These are phyloP conservation scores for Cynopterus sphinx DNA, from an alignment of 2,797 vertebrate genomes.

Conservation along the genomic window DNA sequence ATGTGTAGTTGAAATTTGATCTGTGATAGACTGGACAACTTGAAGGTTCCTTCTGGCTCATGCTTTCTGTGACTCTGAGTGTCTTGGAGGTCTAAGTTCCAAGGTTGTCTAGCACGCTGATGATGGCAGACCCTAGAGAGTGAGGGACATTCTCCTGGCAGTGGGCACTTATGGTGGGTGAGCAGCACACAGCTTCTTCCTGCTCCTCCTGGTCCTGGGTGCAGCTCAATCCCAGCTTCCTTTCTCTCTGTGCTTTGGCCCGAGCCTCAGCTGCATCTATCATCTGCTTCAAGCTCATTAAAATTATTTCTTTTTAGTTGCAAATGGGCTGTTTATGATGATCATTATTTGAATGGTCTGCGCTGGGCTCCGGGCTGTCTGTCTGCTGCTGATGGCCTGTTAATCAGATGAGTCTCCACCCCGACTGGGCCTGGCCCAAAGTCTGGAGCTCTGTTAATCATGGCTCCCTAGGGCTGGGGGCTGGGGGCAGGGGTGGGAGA, in stretches of 20 bases:
- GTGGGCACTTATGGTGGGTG: background rate
- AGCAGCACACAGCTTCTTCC: background rate
- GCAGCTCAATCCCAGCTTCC: background rate
- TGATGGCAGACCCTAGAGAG: background rate
- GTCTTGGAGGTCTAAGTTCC: background rate
- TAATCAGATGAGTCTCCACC: slow-evolving; percentile 73
- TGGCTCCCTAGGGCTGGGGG: background rate
- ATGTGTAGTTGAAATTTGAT: background rate
- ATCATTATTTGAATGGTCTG: slow-evolving; percentile 78
- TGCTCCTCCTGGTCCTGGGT: background rate
- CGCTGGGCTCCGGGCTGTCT: slow-evolving; percentile 78
- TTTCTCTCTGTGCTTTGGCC: slow-evolving; percentile 49
- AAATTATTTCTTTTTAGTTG: slow-evolving; percentile 82
- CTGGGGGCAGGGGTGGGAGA: background rate
- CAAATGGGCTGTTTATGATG: slow-evolving; percentile 78
- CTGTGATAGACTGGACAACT: background rate
- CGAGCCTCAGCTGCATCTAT: slow-evolving; percentile 75
- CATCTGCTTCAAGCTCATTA: slow-evolving; percentile 80
- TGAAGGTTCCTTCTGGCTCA: background rate
- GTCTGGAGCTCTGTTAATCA: slow-evolving; percentile 60
- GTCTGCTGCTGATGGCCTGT: slow-evolving; percentile 76
- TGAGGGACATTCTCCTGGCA: background rate
- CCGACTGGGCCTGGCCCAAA: slow-evolving; percentile 49
- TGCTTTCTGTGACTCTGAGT: background rate
- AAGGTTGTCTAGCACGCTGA: background rate